A percentile compares a stretch with the other conserved stretches of the same genome.
phyloP scores from a whole-genome alignment of 2,888 invertebrate species.

The Cheilosia vernalis region DNA sequence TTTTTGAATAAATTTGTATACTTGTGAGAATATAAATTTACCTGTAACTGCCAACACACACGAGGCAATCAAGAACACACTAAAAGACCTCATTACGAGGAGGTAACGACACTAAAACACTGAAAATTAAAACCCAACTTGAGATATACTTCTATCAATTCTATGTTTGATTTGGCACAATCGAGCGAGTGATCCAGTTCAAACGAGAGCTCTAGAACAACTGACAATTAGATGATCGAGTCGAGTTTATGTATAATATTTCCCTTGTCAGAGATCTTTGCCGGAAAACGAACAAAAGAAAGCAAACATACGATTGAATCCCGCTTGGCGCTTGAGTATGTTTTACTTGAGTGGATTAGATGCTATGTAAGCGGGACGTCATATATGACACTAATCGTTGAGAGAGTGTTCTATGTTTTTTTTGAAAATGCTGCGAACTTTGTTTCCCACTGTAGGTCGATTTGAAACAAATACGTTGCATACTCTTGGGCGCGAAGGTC shows the following conservation, averaged over 20 bases:
- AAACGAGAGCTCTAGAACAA: constrained; percentile 58
- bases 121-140: constrained; percentile 7
- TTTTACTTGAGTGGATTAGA: not conserved
- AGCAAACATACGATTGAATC: constrained; percentile 1
- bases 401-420: too few relatives aligned
- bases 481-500: too few relatives aligned
- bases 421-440: too few relatives aligned
- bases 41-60: constrained; percentile 53
- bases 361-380: too few relatives aligned
- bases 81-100: constrained; percentile 49
- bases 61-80: constrained; percentile 39
- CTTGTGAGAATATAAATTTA: constrained; percentile 21
- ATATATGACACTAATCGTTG: too few relatives aligned
- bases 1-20: not conserved
- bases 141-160: not conserved
- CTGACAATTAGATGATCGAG: constrained; percentile 26
- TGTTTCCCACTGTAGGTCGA: too few relatives aligned
- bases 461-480: too few relatives aligned
- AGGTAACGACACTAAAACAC: constrained; percentile 12
- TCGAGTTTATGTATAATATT: constrained; percentile 25
- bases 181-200: constrained; percentile 27
- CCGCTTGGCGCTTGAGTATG: constrained; percentile 13
- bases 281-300: constrained; percentile 18
- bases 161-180: constrained; percentile 6
- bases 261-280: constrained; percentile 16